Percentiles rank a stretch among this genome's conserved stretches.
Evolutionary conservation across 2,888 invertebrate genomes (phyloP).

Genomic region (Drosophila birchii): DNA sequence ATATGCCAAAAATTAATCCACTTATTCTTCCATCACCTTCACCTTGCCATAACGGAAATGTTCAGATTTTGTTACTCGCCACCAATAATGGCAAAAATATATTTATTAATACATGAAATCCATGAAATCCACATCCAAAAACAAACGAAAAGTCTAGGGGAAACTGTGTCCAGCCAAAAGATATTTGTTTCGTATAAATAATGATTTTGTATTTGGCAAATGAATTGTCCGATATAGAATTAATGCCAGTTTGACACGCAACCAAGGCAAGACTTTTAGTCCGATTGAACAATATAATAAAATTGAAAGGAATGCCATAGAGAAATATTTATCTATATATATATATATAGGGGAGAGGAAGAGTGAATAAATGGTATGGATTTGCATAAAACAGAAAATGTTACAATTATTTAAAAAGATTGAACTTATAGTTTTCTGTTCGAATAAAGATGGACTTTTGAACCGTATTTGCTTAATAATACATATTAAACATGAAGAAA

Average conservation of each 20-base stretch:
- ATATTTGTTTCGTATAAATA: slow-evolving; percentile 64
- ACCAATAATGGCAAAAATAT: slow-evolving; percentile 29
- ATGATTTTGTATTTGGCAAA: slow-evolving; percentile 69
- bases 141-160: slow-evolving; percentile 38
- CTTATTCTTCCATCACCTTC: slow-evolving; percentile 9
- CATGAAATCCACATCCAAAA: slow-evolving; percentile 18
- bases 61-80: slow-evolving; percentile 38
- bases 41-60: slow-evolving; percentile 39
- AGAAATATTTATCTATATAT: too few species aligned
- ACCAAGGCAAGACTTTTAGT: slow-evolving; percentile 63
- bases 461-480: background rate
- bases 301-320: slow-evolving; percentile 10
- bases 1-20: slow-evolving; percentile 1
- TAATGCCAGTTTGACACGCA: slow-evolving; percentile 70
- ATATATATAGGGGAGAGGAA: background rate
- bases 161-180: slow-evolving; percentile 38
- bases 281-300: slow-evolving; percentile 57
- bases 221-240: slow-evolving; percentile 61
- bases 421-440: too few species aligned
- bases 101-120: slow-evolving; percentile 56
- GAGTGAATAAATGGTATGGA: too few species aligned
- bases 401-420: background rate
- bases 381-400: too few species aligned
- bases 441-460: too few species aligned
- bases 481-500: background rate